Conservation (phyloP, 2,797 vertebrate genomes). For the Enteromius treurensis region DNA sequence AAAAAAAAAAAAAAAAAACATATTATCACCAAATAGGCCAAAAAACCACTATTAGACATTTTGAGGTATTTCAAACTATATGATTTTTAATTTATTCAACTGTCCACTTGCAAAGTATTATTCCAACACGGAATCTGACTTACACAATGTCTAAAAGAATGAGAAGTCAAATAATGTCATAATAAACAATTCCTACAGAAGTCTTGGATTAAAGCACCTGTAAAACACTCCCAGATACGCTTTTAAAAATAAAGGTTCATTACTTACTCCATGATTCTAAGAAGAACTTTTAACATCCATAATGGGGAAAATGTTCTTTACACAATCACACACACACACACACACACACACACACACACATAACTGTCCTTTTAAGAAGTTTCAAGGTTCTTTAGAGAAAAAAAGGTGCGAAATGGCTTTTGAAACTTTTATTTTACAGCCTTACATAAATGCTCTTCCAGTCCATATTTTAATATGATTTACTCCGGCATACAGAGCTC, state of each 20-base stretch:
- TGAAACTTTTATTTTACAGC: not conserved
- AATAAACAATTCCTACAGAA: not conserved
- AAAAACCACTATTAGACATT: not conserved
- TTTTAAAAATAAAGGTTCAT: not conserved
- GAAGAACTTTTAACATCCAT: not conserved
- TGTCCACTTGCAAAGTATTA: not conserved
- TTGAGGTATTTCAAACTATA: not conserved
- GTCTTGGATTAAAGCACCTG: not conserved
- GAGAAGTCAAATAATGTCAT: not conserved
- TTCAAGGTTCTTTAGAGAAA: not conserved
- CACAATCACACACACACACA: not conserved
- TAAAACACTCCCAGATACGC: not conserved
- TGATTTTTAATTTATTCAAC: not conserved
- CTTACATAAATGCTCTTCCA: not conserved
- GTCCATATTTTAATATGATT: not conserved
- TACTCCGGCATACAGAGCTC: not conserved
- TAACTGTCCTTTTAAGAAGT: not conserved
- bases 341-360: not conserved
- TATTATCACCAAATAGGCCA: not conserved
- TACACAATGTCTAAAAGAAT: not conserved
- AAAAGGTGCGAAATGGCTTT: not conserved
- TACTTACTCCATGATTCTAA: not conserved
- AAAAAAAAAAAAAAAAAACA: not conserved
- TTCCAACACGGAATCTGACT: not conserved
- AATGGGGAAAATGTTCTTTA: not conserved